phyloP scores from a whole-genome alignment of 1,140 invertebrate species.

The Centruroides sculpturatus region DNA sequence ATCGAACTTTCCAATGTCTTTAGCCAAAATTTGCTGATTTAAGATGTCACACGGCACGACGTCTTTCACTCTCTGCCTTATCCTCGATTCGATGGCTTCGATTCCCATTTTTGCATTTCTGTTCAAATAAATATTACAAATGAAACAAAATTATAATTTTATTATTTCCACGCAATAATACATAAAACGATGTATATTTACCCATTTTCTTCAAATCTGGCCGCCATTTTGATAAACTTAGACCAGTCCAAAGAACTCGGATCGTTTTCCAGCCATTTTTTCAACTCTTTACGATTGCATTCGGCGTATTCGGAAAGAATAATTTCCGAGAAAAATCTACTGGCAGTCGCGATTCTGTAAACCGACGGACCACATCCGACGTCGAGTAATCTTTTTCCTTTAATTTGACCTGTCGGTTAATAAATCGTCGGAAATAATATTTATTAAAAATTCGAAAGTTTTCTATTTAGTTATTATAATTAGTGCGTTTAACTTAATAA shows the following conservation, averaged over 20 bases:
- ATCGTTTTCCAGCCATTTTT: conserved; percentile 4
- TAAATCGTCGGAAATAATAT: too few species aligned
- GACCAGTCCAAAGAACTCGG: not conserved
- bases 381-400: too few species aligned
- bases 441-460: too few species aligned
- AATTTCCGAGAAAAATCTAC: not conserved
- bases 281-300: conserved; percentile 1
- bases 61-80: conserved; percentile 1
- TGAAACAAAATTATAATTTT: too few species aligned
- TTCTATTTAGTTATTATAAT: too few species aligned
- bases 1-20: conserved; percentile 1
- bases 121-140: not conserved
- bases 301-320: conserved; percentile 5
- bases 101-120: not conserved
- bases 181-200: not conserved
- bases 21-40: not conserved
- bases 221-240: not conserved
- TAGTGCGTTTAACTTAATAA: too few species aligned
- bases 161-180: too few species aligned
- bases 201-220: not conserved
- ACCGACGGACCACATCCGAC: too few species aligned
- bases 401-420: too few species aligned
- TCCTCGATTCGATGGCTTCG: conserved; percentile 2
- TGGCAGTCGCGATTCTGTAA: conserved; percentile 2
- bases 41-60: conserved; percentile 3